These are phyloP conservation scores for Macropodus opercularis DNA, from an alignment of 2,797 vertebrate genomes.

Conservation along the genomic window DNA sequence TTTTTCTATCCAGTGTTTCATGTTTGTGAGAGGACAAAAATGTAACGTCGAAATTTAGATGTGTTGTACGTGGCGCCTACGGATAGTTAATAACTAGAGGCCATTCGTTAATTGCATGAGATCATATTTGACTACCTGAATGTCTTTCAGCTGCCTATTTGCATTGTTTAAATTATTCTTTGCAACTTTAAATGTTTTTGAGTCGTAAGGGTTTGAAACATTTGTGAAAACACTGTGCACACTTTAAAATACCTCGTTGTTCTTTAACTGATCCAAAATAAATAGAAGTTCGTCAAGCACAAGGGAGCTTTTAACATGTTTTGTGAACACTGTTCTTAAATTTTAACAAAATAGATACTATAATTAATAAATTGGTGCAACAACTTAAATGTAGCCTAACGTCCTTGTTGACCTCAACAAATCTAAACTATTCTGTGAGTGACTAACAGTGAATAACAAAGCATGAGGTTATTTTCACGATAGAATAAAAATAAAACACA, in stretches of 20 bases:
- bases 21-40: conserved; percentile 86
- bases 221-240: conserved; percentile 75
- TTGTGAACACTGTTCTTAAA: not conserved
- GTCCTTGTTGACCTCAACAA: too few relatives aligned
- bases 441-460: too few relatives aligned
- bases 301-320: conserved; percentile 5
- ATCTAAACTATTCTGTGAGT: too few relatives aligned
- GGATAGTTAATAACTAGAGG: conserved; percentile 41
- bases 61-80: conserved; percentile 59
- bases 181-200: conserved; percentile 42
- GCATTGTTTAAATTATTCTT: conserved; percentile 70
- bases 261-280: conserved; percentile 60
- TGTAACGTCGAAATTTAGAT: conserved; percentile 57
- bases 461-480: not conserved
- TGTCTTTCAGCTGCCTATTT: conserved; percentile 80
- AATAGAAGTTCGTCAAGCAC: conserved; percentile 69
- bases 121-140: conserved; percentile 78
- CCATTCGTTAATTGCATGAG: conserved; percentile 76
- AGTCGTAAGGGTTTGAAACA: conserved; percentile 37
- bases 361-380: too few relatives aligned
- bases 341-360: too few relatives aligned
- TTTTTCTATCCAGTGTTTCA: conserved; percentile 81
- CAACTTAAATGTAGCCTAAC: too few relatives aligned
- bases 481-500: not conserved
- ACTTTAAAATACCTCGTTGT: conserved; percentile 77